Evolutionary conservation across 2,888 invertebrate species (phyloP).

Genomic region (Bhutanitis thaidina): DNA sequence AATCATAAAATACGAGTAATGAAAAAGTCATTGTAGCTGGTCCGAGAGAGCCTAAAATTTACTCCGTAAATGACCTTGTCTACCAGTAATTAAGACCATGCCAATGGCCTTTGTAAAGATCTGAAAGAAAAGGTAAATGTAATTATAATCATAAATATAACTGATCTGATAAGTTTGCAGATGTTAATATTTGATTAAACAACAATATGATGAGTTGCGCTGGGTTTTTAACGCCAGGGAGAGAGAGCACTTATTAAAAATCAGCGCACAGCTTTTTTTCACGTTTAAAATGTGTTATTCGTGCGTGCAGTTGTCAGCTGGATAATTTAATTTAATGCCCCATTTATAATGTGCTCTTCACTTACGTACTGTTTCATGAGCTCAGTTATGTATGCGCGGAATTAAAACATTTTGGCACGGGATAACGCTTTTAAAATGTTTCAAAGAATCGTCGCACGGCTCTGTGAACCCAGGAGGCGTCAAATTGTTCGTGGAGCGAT

Average conservation of each 20-base stretch:
- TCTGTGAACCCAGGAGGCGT: conserved; percentile 31
- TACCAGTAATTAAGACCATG: too few species aligned
- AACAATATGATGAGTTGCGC: too few species aligned
- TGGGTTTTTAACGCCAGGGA: too few species aligned
- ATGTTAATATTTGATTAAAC: too few species aligned
- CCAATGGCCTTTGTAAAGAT: too few species aligned
- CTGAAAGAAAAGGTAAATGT: too few species aligned
- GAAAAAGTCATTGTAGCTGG: too few species aligned
- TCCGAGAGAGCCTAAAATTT: too few species aligned
- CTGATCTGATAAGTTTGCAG: too few species aligned
- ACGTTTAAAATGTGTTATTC: conserved; percentile 7
- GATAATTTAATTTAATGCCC: conserved; percentile 53
- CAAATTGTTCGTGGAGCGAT: conserved; percentile 36
- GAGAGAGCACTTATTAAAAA: conserved; percentile 9
- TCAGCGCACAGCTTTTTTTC: conserved; percentile 1
- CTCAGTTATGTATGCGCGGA: conserved; percentile 47
- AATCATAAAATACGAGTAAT: too few species aligned
- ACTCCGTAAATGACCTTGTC: too few species aligned
- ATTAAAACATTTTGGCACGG: conserved; percentile 64
- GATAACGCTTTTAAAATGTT: conserved; percentile 54
- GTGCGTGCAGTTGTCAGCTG: conserved; percentile 28
- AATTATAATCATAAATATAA: too few species aligned
- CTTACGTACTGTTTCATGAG: conserved; percentile 31
- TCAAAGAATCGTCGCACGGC: conserved; percentile 46
- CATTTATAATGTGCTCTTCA: conserved; percentile 41